Percentiles rank a stretch among this genome's conserved stretches.
phyloP scores from a whole-genome alignment of 1,140 invertebrate species.

The Trichonephila clavata region DNA sequence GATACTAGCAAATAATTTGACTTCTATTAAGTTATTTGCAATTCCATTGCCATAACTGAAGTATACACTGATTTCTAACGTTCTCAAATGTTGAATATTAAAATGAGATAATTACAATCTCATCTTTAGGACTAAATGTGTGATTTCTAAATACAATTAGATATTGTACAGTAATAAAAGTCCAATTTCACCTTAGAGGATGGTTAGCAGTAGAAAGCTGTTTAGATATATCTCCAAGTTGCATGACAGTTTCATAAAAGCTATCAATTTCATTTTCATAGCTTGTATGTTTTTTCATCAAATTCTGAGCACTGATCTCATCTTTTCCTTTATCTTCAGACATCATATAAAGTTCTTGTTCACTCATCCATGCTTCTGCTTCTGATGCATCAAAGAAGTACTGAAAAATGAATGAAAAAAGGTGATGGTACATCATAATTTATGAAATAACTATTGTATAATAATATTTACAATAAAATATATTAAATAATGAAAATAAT shows the following conservation, averaged over 20 bases:
- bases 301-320: conserved; percentile 97
- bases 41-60: too few relatives aligned
- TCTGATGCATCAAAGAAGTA: conserved; percentile 99
- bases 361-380: conserved; percentile 99
- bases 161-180: background rate
- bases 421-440: background rate
- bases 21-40: too few relatives aligned
- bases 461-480: too few relatives aligned
- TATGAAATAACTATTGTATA: too few relatives aligned
- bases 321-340: conserved; percentile 99
- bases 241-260: conserved; percentile 96
- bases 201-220: conserved; percentile 93
- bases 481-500: too few relatives aligned
- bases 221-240: conserved; percentile 95
- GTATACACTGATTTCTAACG: too few relatives aligned
- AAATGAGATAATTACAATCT: too few relatives aligned
- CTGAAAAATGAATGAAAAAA: conserved; percentile 78
- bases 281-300: conserved; percentile 99
- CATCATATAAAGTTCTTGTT: conserved; percentile 99
- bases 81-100: too few relatives aligned
- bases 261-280: conserved; percentile 97
- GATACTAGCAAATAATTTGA: too few relatives aligned
- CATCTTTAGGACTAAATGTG: too few relatives aligned
- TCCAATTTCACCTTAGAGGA: conserved; percentile 82
- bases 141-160: too few relatives aligned